phyloP scores from a whole-genome alignment of 2,797 vertebrate species.

The Sebastolobus alascanus region DNA sequence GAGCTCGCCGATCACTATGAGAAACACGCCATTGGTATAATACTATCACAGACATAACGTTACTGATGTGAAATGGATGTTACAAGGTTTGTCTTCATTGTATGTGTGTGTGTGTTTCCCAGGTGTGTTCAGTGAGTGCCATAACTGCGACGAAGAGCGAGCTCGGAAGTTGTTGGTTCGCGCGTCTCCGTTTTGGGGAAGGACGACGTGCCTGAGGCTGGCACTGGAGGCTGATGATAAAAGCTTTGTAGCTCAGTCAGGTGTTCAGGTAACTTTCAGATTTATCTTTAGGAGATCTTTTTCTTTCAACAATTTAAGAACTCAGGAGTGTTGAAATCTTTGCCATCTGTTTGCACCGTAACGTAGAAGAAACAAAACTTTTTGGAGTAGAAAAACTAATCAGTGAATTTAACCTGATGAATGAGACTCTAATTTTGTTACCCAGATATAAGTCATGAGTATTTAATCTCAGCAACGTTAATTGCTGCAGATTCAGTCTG shows the following conservation, averaged over 20 bases:
- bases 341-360: neutral
- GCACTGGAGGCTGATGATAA: conserved; percentile 92
- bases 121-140: conserved; percentile 95
- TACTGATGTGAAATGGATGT: neutral
- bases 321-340: neutral
- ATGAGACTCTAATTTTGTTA: neutral
- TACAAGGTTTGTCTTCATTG: neutral
- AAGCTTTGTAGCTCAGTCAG: conserved; percentile 93
- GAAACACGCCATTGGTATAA: conserved; percentile 90
- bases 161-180: conserved; percentile 92
- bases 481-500: neutral
- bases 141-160: conserved; percentile 87
- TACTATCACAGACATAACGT: neutral
- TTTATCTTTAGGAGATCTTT: neutral
- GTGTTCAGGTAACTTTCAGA: conserved; percentile 81
- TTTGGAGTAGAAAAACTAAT: neutral
- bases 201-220: conserved; percentile 91
- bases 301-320: neutral
- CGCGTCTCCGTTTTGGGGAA: conserved; percentile 91
- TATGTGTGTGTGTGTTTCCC: conserved; percentile 28
- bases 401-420: neutral
- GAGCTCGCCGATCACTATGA: conserved; percentile 89
- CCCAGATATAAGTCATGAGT: neutral
- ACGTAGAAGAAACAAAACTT: neutral
- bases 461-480: neutral